These are phyloP conservation scores for Tenebrio molitor DNA, from an alignment of 1,140 invertebrate genomes.

Conservation along the genomic window DNA sequence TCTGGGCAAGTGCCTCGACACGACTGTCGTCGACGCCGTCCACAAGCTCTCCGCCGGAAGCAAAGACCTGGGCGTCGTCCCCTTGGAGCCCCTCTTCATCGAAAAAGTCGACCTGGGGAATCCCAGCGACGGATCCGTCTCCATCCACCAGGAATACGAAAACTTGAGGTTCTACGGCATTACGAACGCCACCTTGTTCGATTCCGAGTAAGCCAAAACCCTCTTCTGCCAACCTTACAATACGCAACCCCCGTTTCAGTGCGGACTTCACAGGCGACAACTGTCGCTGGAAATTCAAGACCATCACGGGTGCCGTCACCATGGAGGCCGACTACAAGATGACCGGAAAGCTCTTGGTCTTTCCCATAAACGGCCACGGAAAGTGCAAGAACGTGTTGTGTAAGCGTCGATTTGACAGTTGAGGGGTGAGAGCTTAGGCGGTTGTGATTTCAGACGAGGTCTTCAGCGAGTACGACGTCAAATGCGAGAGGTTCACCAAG, in stretches of 20 bases:
- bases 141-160: not conserved
- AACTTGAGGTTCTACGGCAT: not conserved
- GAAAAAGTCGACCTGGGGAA: constrained; percentile 1
- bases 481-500: constrained; percentile 18
- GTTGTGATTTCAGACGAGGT: not conserved
- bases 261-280: not conserved
- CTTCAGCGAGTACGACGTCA: not conserved
- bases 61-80: constrained; percentile 5
- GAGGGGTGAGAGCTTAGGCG: no score
- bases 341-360: constrained; percentile 30
- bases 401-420: not conserved
- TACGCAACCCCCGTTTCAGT: not conserved
- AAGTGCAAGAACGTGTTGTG: constrained; percentile 16
- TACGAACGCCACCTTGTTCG: not conserved
- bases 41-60: not conserved
- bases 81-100: not conserved
- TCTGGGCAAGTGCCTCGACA: not conserved
- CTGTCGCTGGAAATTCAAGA: constrained; percentile 33
- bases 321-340: constrained; percentile 50
- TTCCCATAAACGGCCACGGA: not conserved
- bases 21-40: not conserved
- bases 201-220: not conserved
- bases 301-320: constrained; percentile 36
- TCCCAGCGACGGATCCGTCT: not conserved
- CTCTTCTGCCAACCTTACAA: no score